Conservation (phyloP, 2,888 invertebrate species). For the Dusona sp. region DNA sequence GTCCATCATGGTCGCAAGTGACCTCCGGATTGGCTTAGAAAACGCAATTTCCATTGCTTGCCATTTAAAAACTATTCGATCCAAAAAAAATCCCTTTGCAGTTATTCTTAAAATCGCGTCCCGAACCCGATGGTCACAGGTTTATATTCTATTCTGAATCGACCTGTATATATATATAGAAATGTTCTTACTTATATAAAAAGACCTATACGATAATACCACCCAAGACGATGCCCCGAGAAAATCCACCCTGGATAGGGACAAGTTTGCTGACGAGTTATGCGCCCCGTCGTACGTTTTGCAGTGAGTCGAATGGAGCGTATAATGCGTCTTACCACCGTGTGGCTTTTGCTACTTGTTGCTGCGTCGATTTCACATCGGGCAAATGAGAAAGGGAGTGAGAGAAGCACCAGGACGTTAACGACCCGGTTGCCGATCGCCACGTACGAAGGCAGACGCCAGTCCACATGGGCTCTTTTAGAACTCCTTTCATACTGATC, state of each 20-base stretch:
- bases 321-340: slow-evolving; percentile 67
- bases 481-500: background rate
- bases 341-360: slow-evolving; percentile 35
- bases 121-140: no score
- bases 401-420: slow-evolving; percentile 69
- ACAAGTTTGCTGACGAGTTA: slow-evolving; percentile 81
- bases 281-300: slow-evolving; percentile 71
- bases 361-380: slow-evolving; percentile 59
- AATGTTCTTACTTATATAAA: background rate
- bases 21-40: no score
- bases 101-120: no score
- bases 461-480: slow-evolving; percentile 15
- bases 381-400: slow-evolving; percentile 55
- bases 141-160: no score
- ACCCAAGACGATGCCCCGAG: slow-evolving; percentile 55
- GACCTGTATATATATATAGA: slow-evolving; percentile 16
- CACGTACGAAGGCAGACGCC: background rate
- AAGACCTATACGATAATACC: slow-evolving; percentile 57
- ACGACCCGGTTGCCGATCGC: slow-evolving; percentile 64
- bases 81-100: no score
- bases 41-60: no score
- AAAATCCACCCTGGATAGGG: slow-evolving; percentile 70
- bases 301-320: slow-evolving; percentile 63
- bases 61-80: no score
- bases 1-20: no score